These are phyloP conservation scores for Potamilus streckersoni DNA, from an alignment of 1,140 invertebrate genomes.

Conservation along the genomic window DNA sequence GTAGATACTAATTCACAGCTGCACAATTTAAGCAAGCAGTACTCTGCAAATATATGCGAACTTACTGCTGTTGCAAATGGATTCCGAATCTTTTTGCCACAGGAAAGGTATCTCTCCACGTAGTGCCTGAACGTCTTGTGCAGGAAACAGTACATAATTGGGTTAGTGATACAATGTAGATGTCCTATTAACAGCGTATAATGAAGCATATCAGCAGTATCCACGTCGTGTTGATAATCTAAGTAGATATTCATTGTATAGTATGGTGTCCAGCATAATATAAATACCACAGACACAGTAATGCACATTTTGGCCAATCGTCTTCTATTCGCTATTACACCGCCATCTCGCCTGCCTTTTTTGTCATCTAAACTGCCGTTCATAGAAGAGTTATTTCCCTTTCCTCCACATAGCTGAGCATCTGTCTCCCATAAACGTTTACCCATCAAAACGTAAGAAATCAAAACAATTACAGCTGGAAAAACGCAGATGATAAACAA, in stretches of 20 bases:
- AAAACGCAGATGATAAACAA: conserved; percentile 79
- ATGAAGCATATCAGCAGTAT: conserved; percentile 59
- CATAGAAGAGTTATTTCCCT: conserved; percentile 2
- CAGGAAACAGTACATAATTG: conserved; percentile 80
- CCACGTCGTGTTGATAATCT: conserved; percentile 69
- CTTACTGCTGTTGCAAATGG: too few relatives aligned
- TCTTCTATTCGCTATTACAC: conserved; percentile 81
- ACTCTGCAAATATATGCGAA: too few relatives aligned
- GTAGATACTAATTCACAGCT: too few relatives aligned
- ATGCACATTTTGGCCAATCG: conserved; percentile 91
- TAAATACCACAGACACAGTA: conserved; percentile 92
- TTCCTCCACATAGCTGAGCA: conserved; percentile 72
- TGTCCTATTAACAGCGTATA: conserved; percentile 79
- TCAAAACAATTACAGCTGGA: conserved; percentile 76
- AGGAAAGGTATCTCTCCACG: conserved; percentile 17
- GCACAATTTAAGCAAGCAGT: too few relatives aligned
- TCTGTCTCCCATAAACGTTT: conserved; percentile 76
- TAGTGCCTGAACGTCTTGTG: conserved; percentile 73
- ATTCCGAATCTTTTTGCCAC: too few relatives aligned
- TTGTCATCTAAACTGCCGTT: conserved; percentile 18
- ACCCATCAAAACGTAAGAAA: conserved; percentile 81
- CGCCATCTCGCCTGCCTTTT: conserved; percentile 26
- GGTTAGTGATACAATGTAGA: conserved; percentile 81
- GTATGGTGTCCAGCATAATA: conserved; percentile 92
- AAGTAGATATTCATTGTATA: conserved; percentile 76